These are phyloP conservation scores for Pangasius krempfi DNA, from an alignment of 2,797 vertebrate genomes.

Conservation along the genomic window DNA sequence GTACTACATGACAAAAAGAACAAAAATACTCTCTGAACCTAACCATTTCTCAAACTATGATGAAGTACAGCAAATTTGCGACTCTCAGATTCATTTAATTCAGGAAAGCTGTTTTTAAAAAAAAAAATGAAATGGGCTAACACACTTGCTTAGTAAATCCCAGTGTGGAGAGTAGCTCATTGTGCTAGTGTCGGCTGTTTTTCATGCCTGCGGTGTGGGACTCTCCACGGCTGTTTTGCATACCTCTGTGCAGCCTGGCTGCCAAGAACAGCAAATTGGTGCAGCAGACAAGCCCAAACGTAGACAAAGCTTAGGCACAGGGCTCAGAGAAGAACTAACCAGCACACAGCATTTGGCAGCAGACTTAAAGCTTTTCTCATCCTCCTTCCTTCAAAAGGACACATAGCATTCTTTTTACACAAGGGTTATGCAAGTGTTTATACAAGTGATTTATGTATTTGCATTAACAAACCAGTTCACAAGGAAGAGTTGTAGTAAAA, in stretches of 20 bases:
- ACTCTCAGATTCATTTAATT: slow-evolving; percentile 16
- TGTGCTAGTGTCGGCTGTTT: slow-evolving; percentile 51
- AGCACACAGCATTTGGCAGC: slow-evolving; percentile 30
- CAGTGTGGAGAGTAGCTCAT: slow-evolving; percentile 40
- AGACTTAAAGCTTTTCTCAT: slow-evolving; percentile 22
- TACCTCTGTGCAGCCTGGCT: slow-evolving; percentile 47
- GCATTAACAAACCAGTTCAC: background rate
- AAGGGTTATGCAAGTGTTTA: background rate
- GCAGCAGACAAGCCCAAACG: slow-evolving; percentile 60
- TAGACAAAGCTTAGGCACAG: slow-evolving; percentile 47
- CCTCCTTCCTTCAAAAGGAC: slow-evolving; percentile 17
- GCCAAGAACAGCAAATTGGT: slow-evolving; percentile 60
- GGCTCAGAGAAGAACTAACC: slow-evolving; percentile 35
- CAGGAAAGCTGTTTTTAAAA: background rate
- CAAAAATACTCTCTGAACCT: background rate
- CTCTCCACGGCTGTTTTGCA: slow-evolving; percentile 60
- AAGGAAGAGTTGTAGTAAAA: background rate
- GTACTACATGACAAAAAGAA: background rate
- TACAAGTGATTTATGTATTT: slow-evolving; percentile 9
- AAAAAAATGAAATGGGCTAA: background rate
- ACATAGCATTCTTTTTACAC: slow-evolving; percentile 12
- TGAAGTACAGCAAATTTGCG: background rate
- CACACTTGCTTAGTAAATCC: slow-evolving; percentile 40
- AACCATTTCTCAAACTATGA: background rate
- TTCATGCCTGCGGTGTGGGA: slow-evolving; percentile 51